Base-by-base conservation (phyloP, 1,140 invertebrate species). In the Ceratina australensis region DNA sequence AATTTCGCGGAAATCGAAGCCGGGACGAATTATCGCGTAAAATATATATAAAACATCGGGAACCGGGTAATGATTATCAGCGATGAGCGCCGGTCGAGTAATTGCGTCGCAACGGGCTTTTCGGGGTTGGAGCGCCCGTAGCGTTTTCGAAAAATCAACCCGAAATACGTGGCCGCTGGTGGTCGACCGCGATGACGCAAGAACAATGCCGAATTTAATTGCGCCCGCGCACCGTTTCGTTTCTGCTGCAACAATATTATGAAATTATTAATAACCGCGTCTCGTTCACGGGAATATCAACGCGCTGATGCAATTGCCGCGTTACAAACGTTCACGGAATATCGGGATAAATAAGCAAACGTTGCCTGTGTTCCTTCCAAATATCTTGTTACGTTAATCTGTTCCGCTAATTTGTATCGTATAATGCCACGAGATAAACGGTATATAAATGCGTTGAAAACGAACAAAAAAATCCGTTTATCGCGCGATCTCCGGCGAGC, bases 181-280 rank as follows among this genome's bases (percentile, higher is more conserved):
- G 47, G 8, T 47, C 22, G 33, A 42, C 61, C 5, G 24, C 63
- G 49, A 56, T 47, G 16, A n/a, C 26, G 61, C 20, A 56, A 18
- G 50, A 74, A 74, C 61, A 66, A 65, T 65, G 15, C 33, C 20
- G n/a, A 56, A 66, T 74, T 74, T 42, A 65, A 66, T 74, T 66
- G 33, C 63, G n/a, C 50, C 72, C 13, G 13, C 49, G 26, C 10
- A 33, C 20, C 20, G 42, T 65, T 20, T 74, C 72, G 22, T 66
- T 74, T 74, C 22, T 54, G 26, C 22, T 56, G 52, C 33, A 74
- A 56, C 66, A 74, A 65, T 73, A 73, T 73, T 65, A 73, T 73
- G 28, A 33, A 66, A 33, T 33, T 54, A 42, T 22, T 56, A 66
- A 66, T 20, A 66, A 66, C 50, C 28, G 20, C 18, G 22, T 66